Base-by-base conservation (phyloP, 2,888 invertebrate species). In the Drepana falcataria region DNA sequence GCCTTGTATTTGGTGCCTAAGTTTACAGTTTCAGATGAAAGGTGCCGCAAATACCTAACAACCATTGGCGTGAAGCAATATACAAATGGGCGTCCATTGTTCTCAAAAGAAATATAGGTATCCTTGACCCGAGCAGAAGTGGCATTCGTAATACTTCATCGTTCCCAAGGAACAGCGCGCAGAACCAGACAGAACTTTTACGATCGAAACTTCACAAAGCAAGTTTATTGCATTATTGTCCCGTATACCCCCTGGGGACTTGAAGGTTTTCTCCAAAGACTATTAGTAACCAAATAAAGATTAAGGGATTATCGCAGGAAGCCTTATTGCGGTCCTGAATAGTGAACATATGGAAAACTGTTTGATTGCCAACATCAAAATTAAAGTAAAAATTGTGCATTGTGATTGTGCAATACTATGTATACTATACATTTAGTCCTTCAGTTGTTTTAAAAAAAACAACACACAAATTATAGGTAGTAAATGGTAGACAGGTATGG, bases 221-320 rank as follows among this genome's bases (percentile, higher is more conserved):
- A 48, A 48, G 35, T 48, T 48, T 48, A 49, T 49, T 35, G 35
- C n/a, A 49, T 35, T 49, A 49, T 49, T 49, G 49, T 52, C 21
- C 21, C 21, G 21, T 21, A 21, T 0, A 4, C 0, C 37, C 37
- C 37, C 3, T 52, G 2, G 47, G 44, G 49, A 53, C 51, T 58
- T 59, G 7, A 53, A 55, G 53, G 56, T 49, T 58, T 59, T 51
- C 56, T 58, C 53, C 51, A 48, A 53, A 54, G 55, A 44, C 58
- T 44, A 35, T 52, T 49, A 5, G 41, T 54, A 35, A 35, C 6
- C 47, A 55, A 53, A 51, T 54, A 41, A 44, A 51, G 54, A 54
- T 59, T 54, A 56, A 40, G n/a, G 53, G 48, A 55, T 54, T 54
- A 54, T 44, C 51, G 6, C n/a, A n/a, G 40, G 51, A 51, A 51